Conservation (phyloP, 2,797 vertebrate genomes). For the Oreonectes daqikongensis region DNA sequence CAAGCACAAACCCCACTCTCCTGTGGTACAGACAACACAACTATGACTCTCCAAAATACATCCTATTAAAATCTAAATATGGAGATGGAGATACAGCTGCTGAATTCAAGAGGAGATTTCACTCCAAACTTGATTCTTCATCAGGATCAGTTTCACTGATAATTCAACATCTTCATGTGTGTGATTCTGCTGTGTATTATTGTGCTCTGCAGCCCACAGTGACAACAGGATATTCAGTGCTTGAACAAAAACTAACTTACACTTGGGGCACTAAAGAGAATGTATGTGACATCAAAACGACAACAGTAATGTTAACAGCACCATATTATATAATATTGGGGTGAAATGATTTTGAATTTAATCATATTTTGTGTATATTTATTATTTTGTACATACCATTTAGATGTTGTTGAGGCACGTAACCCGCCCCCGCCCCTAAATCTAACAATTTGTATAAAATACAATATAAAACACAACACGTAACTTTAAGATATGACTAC, state of each 20-base stretch:
- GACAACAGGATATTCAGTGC: not conserved
- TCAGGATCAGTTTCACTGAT: slow-evolving; percentile 40
- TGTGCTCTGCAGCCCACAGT: not conserved
- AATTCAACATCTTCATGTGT: slow-evolving; percentile 17
- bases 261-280: too few species aligned
- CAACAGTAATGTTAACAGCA: too few species aligned
- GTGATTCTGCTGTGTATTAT: slow-evolving; percentile 24
- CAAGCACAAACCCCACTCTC: not conserved
- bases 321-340: too few species aligned
- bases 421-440: too few species aligned
- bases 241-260: not conserved
- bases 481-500: too few species aligned
- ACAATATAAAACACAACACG: too few species aligned
- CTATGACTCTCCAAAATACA: slow-evolving; percentile 42
- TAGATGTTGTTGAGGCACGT: too few species aligned
- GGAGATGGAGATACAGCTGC: not conserved
- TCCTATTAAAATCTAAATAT: slow-evolving; percentile 29
- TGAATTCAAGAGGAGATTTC: slow-evolving; percentile 33
- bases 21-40: slow-evolving; percentile 56
- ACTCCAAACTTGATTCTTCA: slow-evolving; percentile 42
- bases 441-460: too few species aligned
- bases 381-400: too few species aligned
- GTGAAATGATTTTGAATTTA: too few species aligned
- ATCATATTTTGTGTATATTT: too few species aligned
- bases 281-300: too few species aligned